Percentiles rank a stretch among this genome's conserved stretches.
Evolutionary conservation across 2,113 vertebrate species (phyloP).

Genomic region (Xenus cinereus): DNA sequence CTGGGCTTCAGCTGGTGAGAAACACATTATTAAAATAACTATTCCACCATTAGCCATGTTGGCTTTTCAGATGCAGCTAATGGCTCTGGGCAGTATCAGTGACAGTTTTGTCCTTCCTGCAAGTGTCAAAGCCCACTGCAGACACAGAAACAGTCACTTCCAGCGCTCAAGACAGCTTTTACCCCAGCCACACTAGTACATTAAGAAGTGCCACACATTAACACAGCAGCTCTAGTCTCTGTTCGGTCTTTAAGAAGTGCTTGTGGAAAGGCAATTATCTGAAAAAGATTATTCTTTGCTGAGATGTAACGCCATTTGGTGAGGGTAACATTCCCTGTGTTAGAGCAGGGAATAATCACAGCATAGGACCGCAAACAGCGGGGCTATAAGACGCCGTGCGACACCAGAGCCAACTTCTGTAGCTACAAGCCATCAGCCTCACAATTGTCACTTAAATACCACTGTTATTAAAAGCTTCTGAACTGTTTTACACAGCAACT

Average conservation of each 20-base stretch:
- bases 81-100: background rate
- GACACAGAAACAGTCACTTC: background rate
- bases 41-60: background rate
- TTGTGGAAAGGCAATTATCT: background rate
- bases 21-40: background rate
- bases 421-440: background rate
- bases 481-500: conserved; percentile 50
- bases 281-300: background rate
- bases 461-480: conserved; percentile 64
- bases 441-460: conserved; percentile 52
- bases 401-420: background rate
- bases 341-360: background rate
- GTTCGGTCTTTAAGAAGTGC: background rate
- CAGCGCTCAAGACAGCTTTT: background rate
- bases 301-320: background rate
- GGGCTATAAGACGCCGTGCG: background rate
- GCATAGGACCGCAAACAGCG: background rate
- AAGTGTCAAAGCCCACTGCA: background rate
- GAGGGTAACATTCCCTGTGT: background rate
- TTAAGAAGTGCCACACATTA: background rate
- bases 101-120: background rate
- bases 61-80: background rate
- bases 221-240: background rate
- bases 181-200: background rate
- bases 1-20: background rate